A percentile compares a stretch with the other conserved stretches of the same genome.
Conservation (phyloP, 2,888 invertebrate genomes). For the Theristus sp. region DNA sequence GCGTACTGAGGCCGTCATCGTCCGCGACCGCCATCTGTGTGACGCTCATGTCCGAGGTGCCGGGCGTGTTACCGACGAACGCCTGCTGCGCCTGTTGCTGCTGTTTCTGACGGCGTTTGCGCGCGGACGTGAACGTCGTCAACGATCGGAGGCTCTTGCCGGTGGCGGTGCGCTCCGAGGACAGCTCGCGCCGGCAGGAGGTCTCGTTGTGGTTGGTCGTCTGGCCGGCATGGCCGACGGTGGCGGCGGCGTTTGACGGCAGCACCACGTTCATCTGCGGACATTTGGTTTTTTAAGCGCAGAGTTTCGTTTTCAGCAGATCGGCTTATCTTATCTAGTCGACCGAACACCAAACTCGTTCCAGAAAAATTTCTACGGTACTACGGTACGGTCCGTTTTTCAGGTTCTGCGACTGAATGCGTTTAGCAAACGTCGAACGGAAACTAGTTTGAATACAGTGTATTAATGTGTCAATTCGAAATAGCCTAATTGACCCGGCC, state of each 20-base stretch:
- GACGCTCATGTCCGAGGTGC: conserved; percentile 4
- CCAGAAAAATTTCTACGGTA: too few species aligned
- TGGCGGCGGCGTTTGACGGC: neutral
- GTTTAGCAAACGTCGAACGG: too few species aligned
- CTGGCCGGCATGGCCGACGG: neutral
- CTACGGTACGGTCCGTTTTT: too few species aligned
- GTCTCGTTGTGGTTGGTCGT: neutral
- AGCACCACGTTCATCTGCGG: neutral
- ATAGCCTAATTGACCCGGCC: too few species aligned
- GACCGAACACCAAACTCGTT: too few species aligned
- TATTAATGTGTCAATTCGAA: too few species aligned
- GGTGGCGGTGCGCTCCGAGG: neutral
- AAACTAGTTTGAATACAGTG: too few species aligned
- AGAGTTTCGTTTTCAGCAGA: too few species aligned
- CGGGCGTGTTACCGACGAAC: neutral
- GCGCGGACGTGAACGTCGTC: neutral
- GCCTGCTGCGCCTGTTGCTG: neutral
- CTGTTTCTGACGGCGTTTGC: neutral
- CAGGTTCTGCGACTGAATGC: too few species aligned
- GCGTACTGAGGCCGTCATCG: conserved; percentile 7
- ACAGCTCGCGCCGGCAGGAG: neutral
- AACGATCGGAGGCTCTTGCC: neutral
- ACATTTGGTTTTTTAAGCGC: too few species aligned
- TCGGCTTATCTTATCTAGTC: too few species aligned
- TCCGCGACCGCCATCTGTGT: conserved; percentile 8